Evolutionary conservation across 1,140 invertebrate species (phyloP).

Genomic region (Leptopilina boulardi): DNA sequence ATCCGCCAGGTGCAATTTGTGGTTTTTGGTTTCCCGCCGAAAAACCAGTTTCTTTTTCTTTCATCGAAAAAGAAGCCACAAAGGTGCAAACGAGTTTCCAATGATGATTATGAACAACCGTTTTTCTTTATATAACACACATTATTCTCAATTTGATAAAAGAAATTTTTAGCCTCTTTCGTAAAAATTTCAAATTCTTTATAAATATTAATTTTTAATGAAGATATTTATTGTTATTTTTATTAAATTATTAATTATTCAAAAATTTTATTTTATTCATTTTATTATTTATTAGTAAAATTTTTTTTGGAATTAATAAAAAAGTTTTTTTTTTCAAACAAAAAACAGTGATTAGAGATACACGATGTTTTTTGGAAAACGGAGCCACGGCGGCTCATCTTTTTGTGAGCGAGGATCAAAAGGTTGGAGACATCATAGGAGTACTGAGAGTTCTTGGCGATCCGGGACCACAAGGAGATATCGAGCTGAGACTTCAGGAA

Average conservation of each 20-base stretch:
- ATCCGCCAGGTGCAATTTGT: constrained; percentile 38
- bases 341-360: constrained; percentile 82
- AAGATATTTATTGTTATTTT: too few species aligned
- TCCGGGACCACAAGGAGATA: constrained; percentile 84
- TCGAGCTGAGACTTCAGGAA: constrained; percentile 87
- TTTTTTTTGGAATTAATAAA: background rate
- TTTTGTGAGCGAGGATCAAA: constrained; percentile 90
- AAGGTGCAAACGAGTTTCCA: constrained; percentile 21
- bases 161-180: background rate
- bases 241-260: too few species aligned
- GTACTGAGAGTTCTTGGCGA: constrained; percentile 88
- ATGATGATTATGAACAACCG: background rate
- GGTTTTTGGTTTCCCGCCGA: constrained; percentile 39
- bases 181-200: background rate
- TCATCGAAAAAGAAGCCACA: constrained; percentile 16
- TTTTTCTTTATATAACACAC: background rate
- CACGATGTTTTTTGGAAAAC: constrained; percentile 91
- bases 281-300: background rate
- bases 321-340: constrained; percentile 32
- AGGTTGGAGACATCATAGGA: constrained; percentile 87
- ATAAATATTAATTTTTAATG: too few species aligned
- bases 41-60: constrained; percentile 36
- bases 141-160: background rate
- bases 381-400: constrained; percentile 93
- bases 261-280: background rate